These are phyloP conservation scores for Sebastes flavidus DNA, from an alignment of 2,797 vertebrate genomes.

Conservation along the genomic window DNA sequence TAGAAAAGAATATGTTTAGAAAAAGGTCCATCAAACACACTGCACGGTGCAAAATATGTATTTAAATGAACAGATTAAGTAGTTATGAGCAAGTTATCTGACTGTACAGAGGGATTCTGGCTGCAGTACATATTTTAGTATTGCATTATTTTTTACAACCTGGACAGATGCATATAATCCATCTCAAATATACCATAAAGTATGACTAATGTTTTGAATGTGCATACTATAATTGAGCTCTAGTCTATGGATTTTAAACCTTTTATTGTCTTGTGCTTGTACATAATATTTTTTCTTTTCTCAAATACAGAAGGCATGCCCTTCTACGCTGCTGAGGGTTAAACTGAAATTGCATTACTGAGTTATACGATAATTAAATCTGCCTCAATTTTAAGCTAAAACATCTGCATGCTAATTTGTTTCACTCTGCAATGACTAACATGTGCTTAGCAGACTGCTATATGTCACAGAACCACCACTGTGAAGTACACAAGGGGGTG, in stretches of 20 bases:
- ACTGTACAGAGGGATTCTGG: neutral
- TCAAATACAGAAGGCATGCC: neutral
- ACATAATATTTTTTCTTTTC: neutral
- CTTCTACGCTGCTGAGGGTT: neutral
- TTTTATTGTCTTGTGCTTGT: neutral
- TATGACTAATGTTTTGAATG: neutral
- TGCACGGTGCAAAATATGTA: neutral
- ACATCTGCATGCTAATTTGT: constrained; percentile 41
- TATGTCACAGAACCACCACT: constrained; percentile 6
- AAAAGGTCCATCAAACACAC: neutral
- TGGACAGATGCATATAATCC: neutral
- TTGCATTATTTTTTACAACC: neutral
- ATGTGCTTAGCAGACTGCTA: constrained; percentile 14
- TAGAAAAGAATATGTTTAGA: constrained; percentile 9
- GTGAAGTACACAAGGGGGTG: neutral
- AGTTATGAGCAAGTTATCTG: neutral
- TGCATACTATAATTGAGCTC: neutral
- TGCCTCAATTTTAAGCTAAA: constrained; percentile 23
- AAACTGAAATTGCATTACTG: constrained; percentile 26
- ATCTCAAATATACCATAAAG: neutral
- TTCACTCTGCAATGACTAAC: constrained; percentile 32
- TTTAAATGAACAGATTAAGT: neutral
- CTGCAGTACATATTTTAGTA: neutral
- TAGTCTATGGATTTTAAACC: neutral
- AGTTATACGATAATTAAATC: constrained; percentile 24